phyloP scores from a whole-genome alignment of 1,140 invertebrate genomes.

The Lordiphosa mommai region DNA sequence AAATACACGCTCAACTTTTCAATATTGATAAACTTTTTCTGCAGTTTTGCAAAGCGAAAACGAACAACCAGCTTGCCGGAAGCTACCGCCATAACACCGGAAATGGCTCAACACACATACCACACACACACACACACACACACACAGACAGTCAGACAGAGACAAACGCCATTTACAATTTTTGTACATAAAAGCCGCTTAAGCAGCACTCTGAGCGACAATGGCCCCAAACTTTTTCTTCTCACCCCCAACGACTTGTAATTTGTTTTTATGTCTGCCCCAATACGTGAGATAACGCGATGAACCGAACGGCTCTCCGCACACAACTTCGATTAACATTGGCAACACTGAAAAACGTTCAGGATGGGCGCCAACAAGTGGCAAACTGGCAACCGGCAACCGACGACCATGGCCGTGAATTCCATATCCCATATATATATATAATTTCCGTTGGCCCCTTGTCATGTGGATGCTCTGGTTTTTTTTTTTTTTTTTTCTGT shows the following conservation, averaged over 20 bases:
- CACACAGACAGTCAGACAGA: slow-evolving; percentile 17
- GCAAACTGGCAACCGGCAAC: slow-evolving; percentile 9
- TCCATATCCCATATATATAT: slow-evolving; percentile 32
- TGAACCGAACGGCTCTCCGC: slow-evolving; percentile 39
- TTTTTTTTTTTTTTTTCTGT: slow-evolving; percentile 7
- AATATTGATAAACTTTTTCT: slow-evolving; percentile 72
- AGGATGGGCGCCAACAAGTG: slow-evolving; percentile 38
- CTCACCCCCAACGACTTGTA: slow-evolving; percentile 35
- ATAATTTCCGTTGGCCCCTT: slow-evolving; percentile 52
- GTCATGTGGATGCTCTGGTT: slow-evolving; percentile 26
- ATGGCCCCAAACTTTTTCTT: slow-evolving; percentile 2
- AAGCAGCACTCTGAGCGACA: slow-evolving; percentile 44
- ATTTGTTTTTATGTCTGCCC: slow-evolving; percentile 75
- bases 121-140: slow-evolving; percentile 13
- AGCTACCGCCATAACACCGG: slow-evolving; percentile 66
- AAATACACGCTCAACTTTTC: slow-evolving; percentile 66
- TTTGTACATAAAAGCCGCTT: slow-evolving; percentile 70
- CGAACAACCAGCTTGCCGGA: slow-evolving; percentile 35
- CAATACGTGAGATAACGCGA: slow-evolving; percentile 72
- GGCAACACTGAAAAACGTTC: slow-evolving; percentile 46
- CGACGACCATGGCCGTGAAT: slow-evolving; percentile 67
- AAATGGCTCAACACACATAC: slow-evolving; percentile 50
- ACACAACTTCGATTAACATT: slow-evolving; percentile 72
- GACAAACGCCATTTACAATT: slow-evolving; percentile 71
- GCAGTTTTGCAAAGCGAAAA: slow-evolving; percentile 31